phyloP scores from a whole-genome alignment of 2,888 invertebrate genomes.

The Polia nebulosa region DNA sequence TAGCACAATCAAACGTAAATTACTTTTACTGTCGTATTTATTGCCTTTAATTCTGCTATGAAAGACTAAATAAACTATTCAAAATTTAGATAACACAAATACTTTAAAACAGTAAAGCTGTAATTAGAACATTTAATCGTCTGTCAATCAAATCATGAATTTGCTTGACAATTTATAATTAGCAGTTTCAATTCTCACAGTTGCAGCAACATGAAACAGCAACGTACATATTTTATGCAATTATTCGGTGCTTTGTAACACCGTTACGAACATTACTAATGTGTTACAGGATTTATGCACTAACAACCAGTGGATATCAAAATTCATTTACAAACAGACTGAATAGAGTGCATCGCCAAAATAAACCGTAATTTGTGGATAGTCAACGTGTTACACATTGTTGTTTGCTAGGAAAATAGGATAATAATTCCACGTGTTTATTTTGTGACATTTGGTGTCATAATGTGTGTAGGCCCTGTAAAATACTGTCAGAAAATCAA shows the following conservation, averaged over 20 bases:
- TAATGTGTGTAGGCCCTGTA: not conserved
- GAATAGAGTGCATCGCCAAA: constrained; percentile 5
- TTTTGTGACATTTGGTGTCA: not conserved
- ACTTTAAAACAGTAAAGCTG: not conserved
- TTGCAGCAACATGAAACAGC: constrained; percentile 2
- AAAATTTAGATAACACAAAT: not conserved
- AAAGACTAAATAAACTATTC: not conserved
- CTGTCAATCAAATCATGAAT: constrained; percentile 16
- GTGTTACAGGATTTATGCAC: constrained; percentile 50
- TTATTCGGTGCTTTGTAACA: constrained; percentile 49
- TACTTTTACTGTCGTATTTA: not conserved
- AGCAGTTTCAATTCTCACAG: not conserved
- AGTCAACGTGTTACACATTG: not conserved
- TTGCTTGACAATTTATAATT: constrained; percentile 11
- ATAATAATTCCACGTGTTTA: not conserved
- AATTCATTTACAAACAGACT: constrained; percentile 41
- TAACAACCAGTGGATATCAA: constrained; percentile 46
- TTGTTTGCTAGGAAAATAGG: constrained; percentile 4
- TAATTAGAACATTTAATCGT: constrained; percentile 8
- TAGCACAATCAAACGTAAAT: not conserved
- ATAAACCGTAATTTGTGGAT: constrained; percentile 19
- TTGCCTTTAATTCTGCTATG: not conserved
- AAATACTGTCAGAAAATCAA: not conserved
- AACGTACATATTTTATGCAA: constrained; percentile 46
- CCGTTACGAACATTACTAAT: constrained; percentile 36